A percentile compares a stretch with the other conserved stretches of the same genome.
Conservation (phyloP, 2,888 invertebrate species). For the Platycheirus albimanus region DNA sequence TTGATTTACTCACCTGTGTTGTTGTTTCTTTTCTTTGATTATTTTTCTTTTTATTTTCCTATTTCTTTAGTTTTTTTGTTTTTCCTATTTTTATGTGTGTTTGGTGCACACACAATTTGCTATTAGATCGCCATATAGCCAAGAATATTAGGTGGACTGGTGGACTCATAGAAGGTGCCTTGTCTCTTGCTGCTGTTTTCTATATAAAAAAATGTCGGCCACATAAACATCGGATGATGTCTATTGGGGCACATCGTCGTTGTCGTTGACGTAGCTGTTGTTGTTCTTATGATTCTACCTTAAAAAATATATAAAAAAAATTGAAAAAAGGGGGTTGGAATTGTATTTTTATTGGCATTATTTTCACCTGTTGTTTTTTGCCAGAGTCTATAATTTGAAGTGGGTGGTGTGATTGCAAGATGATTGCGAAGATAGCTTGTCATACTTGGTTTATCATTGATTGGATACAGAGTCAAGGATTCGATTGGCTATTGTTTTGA, state of each 20-base stretch:
- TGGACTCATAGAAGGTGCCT: constrained; percentile 14
- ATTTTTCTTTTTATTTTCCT: constrained; percentile 16
- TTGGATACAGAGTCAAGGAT: no score
- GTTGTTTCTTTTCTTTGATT: constrained; percentile 19
- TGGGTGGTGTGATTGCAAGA: neutral
- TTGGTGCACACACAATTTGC: constrained; percentile 42
- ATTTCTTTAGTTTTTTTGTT: constrained; percentile 29
- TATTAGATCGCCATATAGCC: constrained; percentile 51
- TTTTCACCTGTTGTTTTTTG: constrained; percentile 60
- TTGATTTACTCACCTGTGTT: constrained; percentile 65
- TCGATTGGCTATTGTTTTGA: no score
- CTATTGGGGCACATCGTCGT: constrained; percentile 58
- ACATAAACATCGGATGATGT: constrained; percentile 62
- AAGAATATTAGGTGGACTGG: constrained; percentile 16
- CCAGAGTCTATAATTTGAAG: constrained; percentile 3
- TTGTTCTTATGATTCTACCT: constrained; percentile 21
- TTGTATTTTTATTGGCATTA: constrained; percentile 47
- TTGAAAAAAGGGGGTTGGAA: constrained; percentile 33
- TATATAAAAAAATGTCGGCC: constrained; percentile 61
- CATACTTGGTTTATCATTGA: constrained; percentile 38
- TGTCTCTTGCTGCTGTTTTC: constrained; percentile 31
- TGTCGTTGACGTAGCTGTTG: constrained; percentile 51
- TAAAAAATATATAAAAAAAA: constrained; percentile 6
- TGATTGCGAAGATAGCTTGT: constrained; percentile 6
- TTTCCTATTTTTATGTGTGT: constrained; percentile 41